Evolutionary conservation across 2,797 vertebrate genomes (phyloP).

Genomic region (Passerculus sandwichensis): DNA sequence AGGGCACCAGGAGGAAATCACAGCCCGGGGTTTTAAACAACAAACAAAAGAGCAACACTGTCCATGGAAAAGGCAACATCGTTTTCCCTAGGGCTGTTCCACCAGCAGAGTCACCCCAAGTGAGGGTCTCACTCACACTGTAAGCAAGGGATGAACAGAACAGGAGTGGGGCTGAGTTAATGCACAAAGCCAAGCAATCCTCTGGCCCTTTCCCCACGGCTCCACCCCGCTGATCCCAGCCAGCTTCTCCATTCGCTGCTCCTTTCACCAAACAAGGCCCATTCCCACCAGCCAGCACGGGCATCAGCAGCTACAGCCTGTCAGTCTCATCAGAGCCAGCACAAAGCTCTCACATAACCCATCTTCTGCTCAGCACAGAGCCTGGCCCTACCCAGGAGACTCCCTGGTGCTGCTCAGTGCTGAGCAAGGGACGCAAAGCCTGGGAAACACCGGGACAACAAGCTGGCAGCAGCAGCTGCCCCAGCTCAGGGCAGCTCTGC

Average conservation of each 20-base stretch:
- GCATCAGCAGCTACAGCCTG: neutral
- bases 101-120: neutral
- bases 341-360: neutral
- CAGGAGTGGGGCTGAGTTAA: neutral
- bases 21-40: neutral
- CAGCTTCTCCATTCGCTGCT: neutral
- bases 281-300: neutral
- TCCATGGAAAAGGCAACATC: neutral
- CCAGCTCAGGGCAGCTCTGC: neutral
- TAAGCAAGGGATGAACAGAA: neutral
- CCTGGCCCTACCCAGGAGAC: neutral
- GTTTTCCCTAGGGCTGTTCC: rapidly evolving
- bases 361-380: neutral
- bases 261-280: slow-evolving; percentile 53
- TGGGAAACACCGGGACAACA: neutral
- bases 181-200: neutral
- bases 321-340: slow-evolving; percentile 20
- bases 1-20: neutral
- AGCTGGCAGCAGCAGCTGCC: neutral
- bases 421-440: neutral
- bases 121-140: neutral
- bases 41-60: neutral
- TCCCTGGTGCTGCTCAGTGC: neutral
- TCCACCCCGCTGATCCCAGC: neutral
- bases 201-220: neutral